Percentiles rank a stretch among this genome's conserved stretches.
Evolutionary conservation across 2,888 invertebrate genomes (phyloP).

Genomic region (Silvanus unidentatus): DNA sequence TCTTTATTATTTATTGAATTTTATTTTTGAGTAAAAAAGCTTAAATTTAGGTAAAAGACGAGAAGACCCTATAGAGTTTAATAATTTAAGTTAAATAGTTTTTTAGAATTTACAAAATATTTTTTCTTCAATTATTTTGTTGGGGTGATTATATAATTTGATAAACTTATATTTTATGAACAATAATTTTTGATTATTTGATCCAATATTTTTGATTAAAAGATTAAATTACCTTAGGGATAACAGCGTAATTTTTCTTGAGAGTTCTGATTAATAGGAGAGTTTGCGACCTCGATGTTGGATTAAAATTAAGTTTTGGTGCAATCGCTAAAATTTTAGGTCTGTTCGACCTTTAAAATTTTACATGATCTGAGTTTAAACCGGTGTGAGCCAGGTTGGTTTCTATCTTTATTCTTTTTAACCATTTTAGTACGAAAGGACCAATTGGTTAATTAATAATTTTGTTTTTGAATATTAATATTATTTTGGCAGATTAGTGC

Average conservation of each 20-base stretch:
- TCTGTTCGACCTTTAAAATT: constrained; percentile 78
- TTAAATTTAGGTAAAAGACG: constrained; percentile 62
- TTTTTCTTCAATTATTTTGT: constrained; percentile 49
- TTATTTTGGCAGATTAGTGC: constrained; percentile 66
- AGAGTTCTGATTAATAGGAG: constrained; percentile 67
- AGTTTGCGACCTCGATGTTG: constrained; percentile 87
- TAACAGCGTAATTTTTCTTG: constrained; percentile 77
- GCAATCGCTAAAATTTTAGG: constrained; percentile 62
- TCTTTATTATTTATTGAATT: constrained; percentile 53
- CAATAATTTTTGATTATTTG: constrained; percentile 48
- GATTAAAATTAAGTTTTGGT: constrained; percentile 67
- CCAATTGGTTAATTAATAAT: constrained; percentile 55
- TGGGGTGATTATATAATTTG: constrained; percentile 62
- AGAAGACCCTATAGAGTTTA: constrained; percentile 77
- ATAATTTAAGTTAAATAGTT: constrained; percentile 37
- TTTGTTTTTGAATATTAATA: constrained; percentile 40
- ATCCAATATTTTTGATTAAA: constrained; percentile 57
- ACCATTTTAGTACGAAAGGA: constrained; percentile 78
- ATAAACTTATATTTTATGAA: constrained; percentile 50
- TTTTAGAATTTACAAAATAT: constrained; percentile 32
- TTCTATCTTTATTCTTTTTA: constrained; percentile 64
- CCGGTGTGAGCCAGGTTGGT: constrained; percentile 81
- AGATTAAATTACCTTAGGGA: constrained; percentile 75
- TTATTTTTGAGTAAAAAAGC: constrained; percentile 60
- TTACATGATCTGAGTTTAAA: constrained; percentile 88